Percentiles rank a stretch among this genome's conserved stretches.
Conservation (phyloP, 2,113 vertebrate species). For the Xiphophorus maculatus region DNA sequence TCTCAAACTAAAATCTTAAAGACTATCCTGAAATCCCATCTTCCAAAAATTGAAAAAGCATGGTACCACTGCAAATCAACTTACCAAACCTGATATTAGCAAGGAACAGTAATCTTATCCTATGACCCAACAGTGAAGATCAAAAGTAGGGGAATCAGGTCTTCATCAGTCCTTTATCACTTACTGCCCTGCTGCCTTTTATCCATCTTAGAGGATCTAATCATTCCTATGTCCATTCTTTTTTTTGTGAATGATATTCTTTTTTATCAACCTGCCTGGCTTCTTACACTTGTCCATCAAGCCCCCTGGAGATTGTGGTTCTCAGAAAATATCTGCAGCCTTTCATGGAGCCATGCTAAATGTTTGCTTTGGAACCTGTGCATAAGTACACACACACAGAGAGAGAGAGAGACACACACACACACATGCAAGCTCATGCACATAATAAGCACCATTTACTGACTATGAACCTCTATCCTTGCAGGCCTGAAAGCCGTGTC, state of each 20-base stretch:
- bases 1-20: too few relatives aligned
- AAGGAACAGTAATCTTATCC: too few relatives aligned
- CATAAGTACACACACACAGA: slow-evolving; percentile 4
- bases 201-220: neutral
- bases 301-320: slow-evolving; percentile 7
- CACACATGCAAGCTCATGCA: neutral
- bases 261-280: too few relatives aligned
- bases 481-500: slow-evolving; percentile 18
- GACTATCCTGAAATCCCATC: too few relatives aligned
- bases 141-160: too few relatives aligned
- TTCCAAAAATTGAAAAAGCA: too few relatives aligned
- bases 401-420: neutral
- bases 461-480: slow-evolving; percentile 26
- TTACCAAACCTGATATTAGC: too few relatives aligned
- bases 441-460: slow-evolving; percentile 7
- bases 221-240: slow-evolving; percentile 13
- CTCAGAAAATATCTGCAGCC: neutral
- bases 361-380: neutral
- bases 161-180: too few relatives aligned
- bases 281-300: too few relatives aligned
- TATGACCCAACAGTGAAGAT: too few relatives aligned
- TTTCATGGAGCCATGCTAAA: neutral
- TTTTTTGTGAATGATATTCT: neutral
- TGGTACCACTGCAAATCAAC: too few relatives aligned
- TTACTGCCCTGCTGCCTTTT: neutral